Percentiles rank a stretch among this genome's conserved stretches.
Evolutionary conservation across 2,888 invertebrate genomes (phyloP).

Genomic region (Agrochola macilenta): DNA sequence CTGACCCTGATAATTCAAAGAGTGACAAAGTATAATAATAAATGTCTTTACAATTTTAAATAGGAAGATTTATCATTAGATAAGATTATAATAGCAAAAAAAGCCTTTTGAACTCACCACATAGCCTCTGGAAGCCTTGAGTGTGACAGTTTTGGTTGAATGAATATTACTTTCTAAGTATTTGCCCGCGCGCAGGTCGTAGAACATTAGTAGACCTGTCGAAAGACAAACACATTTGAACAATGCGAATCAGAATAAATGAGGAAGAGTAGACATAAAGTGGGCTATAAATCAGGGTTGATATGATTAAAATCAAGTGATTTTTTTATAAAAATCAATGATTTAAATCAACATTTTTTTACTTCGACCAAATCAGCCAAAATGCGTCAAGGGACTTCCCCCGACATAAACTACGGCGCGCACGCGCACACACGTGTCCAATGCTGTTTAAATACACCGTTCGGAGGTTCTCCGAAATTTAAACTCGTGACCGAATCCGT

Average conservation of each 20-base stretch:
- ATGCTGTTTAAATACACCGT: no score
- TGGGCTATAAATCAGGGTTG: no score
- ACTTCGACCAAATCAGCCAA: no score
- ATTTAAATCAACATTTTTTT: no score
- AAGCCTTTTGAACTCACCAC: slow-evolving; percentile 90
- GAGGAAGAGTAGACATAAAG: neutral
- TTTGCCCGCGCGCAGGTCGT: slow-evolving; percentile 97
- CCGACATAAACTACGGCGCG: no score
- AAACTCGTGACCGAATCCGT: no score
- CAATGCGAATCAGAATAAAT: neutral
- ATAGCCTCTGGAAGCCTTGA: slow-evolving; percentile 97
- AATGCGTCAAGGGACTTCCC: no score
- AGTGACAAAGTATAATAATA: neutral
- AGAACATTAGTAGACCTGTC: slow-evolving; percentile 96
- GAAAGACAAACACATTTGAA: slow-evolving; percentile 6
- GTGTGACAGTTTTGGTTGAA: slow-evolving; percentile 95
- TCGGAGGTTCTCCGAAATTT: no score
- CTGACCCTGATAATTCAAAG: neutral
- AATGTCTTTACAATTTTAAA: neutral
- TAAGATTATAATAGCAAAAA: neutral
- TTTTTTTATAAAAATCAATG: no score
- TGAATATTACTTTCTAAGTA: slow-evolving; percentile 97
- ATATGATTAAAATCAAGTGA: no score
- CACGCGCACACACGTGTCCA: no score
- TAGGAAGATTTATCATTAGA: neutral